phyloP scores from a whole-genome alignment of 2,113 vertebrate species.

The Cisticola juncidis region DNA sequence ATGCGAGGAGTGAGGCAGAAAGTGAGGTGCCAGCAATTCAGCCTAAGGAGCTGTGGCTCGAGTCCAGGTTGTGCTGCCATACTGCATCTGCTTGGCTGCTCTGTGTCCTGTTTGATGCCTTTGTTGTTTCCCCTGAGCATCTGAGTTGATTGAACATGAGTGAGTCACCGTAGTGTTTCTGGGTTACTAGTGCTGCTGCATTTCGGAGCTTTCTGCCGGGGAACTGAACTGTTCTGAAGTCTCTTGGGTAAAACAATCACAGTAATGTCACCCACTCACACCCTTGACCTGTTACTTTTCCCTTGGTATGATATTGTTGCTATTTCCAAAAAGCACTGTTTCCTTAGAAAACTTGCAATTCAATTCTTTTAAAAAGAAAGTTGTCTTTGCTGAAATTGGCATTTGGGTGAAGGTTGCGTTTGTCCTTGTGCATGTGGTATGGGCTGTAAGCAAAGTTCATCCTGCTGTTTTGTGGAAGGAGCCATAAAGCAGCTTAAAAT shows the following conservation, averaged over 20 bases:
- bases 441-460: background rate
- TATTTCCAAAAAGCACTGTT: background rate
- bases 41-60: accelerated
- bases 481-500: background rate
- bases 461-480: background rate
- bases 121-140: background rate
- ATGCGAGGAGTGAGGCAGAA: background rate
- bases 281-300: background rate
- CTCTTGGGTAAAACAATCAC: background rate
- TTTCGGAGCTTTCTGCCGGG: background rate
- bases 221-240: background rate
- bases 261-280: background rate
- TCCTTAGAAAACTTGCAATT: background rate
- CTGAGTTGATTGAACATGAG: background rate
- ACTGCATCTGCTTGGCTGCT: background rate
- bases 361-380: background rate
- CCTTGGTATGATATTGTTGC: background rate
- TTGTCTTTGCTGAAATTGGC: background rate
- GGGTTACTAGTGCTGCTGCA: background rate
- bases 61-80: background rate
- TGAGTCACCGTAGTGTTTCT: background rate
- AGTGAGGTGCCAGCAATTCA: background rate
- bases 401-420: background rate
- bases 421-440: background rate
- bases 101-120: background rate